A percentile compares a stretch with the other conserved stretches of the same genome.
Conservation (phyloP, 2,888 invertebrate genomes). For the Aricia artaxerxes region DNA sequence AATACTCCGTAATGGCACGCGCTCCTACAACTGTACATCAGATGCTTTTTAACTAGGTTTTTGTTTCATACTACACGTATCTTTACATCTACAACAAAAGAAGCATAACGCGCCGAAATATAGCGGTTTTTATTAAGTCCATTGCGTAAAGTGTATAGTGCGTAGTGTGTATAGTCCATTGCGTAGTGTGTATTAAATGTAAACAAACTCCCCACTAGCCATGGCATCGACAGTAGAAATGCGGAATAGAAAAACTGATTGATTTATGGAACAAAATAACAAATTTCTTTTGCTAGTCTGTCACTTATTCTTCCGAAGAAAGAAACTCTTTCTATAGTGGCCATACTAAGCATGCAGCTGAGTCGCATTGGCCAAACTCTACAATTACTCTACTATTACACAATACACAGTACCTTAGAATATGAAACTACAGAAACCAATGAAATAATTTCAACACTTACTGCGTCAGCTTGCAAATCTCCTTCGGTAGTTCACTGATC, state of each 20-base stretch:
- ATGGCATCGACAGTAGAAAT: no score
- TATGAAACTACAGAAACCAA: background rate
- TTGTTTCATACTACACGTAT: slow-evolving; percentile 32
- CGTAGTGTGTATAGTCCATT: no score
- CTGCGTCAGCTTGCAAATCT: slow-evolving; percentile 78
- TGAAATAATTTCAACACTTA: slow-evolving; percentile 49
- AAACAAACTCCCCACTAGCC: background rate
- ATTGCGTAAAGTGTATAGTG: background rate
- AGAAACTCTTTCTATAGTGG: background rate
- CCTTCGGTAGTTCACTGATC: slow-evolving; percentile 82
- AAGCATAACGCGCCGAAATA: slow-evolving; percentile 2
- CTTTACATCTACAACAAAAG: slow-evolving; percentile 28
- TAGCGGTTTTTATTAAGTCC: slow-evolving; percentile 22
- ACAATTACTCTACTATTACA: background rate
- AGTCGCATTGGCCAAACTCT: background rate
- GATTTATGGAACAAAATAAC: background rate
- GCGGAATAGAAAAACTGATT: background rate
- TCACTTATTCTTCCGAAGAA: background rate
- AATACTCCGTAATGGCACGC: slow-evolving; percentile 55
- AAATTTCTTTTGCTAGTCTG: background rate
- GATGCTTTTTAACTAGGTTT: slow-evolving; percentile 38
- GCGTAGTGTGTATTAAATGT: background rate
- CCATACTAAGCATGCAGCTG: no score
- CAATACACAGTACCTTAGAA: background rate
- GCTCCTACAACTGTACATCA: slow-evolving; percentile 38